Conservation (phyloP, 2,113 vertebrate genomes). For the Rhabdomys dilectus region DNA sequence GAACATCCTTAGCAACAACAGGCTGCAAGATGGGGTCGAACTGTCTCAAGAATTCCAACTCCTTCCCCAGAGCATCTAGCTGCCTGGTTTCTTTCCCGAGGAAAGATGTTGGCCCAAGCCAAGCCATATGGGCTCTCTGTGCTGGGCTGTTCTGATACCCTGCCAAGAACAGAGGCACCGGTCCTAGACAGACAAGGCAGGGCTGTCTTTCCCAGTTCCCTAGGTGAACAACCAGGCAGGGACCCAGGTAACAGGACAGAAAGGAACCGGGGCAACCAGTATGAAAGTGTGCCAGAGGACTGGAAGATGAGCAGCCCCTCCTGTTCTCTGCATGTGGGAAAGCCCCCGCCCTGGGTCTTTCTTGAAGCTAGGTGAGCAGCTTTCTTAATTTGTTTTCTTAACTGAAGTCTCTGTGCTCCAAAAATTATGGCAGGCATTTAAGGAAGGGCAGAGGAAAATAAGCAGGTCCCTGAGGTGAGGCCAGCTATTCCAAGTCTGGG, state of each 20-base stretch:
- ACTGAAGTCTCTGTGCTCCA: not conserved
- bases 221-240: conserved; percentile 61
- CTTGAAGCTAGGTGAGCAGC: conserved; percentile 29
- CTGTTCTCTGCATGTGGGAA: not conserved
- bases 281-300: not conserved
- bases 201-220: conserved; percentile 63
- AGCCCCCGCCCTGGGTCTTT: not conserved
- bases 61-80: not conserved
- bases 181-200: conserved; percentile 70
- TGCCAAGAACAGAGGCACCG: conserved; percentile 37
- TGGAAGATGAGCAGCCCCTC: conserved; percentile 16
- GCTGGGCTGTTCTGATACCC: not conserved
- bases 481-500: not conserved
- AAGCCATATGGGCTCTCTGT: not conserved
- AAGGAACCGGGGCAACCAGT: conserved; percentile 37
- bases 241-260: conserved; percentile 61
- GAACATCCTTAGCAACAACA: conserved; percentile 3
- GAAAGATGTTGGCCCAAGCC: not conserved
- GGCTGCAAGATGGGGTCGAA: not conserved
- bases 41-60: not conserved
- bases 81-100: conserved; percentile 29
- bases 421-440: conserved; percentile 47
- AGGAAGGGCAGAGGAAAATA: not conserved
- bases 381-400: conserved; percentile 46
- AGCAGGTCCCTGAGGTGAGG: not conserved